Evolutionary conservation across 2,113 vertebrate genomes (phyloP).

Genomic region (Dunckerocampus dactyliophorus): DNA sequence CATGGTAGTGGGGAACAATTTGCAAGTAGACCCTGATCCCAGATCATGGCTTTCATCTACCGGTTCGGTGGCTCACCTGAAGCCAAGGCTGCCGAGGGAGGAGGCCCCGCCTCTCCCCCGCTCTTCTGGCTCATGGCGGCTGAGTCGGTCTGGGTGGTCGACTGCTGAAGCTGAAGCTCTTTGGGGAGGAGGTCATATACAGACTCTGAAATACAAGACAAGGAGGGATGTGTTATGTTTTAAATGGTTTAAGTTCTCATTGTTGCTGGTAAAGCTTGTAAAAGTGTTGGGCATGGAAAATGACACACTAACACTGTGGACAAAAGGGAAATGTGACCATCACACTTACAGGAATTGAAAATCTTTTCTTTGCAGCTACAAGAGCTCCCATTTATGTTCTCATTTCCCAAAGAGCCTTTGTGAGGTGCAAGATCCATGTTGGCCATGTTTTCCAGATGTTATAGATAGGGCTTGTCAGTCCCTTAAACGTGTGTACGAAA

Average conservation of each 20-base stretch:
- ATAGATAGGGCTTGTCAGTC: too few species aligned
- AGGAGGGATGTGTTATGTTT: constrained; percentile 20
- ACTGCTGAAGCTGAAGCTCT: constrained; percentile 92
- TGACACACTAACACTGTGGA: neutral
- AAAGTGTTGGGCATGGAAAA: neutral
- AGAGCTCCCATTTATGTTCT: neutral
- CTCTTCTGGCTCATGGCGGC: constrained; percentile 98
- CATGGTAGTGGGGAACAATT: constrained; percentile 25
- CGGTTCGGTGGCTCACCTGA: constrained; percentile 80
- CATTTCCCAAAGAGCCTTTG: too few species aligned
- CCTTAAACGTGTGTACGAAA: too few species aligned
- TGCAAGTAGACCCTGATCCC: constrained; percentile 41
- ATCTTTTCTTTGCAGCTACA: neutral
- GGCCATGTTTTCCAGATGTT: too few species aligned
- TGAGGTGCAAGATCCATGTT: too few species aligned
- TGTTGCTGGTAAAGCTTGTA: neutral
- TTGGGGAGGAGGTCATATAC: constrained; percentile 99
- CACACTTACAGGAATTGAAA: neutral
- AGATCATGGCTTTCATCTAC: constrained; percentile 50
- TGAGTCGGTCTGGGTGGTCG: constrained; percentile 83
- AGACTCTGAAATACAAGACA: constrained; percentile 79
- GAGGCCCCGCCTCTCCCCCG: constrained; percentile 92
- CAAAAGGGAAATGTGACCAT: too few species aligned
- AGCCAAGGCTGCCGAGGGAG: constrained; percentile 88
- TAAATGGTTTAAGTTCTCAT: neutral